Evolutionary conservation across 2,888 invertebrate species (phyloP), one percentile per base, ranked within the genome.

Genomic region (Drosophila conformis): DNA sequence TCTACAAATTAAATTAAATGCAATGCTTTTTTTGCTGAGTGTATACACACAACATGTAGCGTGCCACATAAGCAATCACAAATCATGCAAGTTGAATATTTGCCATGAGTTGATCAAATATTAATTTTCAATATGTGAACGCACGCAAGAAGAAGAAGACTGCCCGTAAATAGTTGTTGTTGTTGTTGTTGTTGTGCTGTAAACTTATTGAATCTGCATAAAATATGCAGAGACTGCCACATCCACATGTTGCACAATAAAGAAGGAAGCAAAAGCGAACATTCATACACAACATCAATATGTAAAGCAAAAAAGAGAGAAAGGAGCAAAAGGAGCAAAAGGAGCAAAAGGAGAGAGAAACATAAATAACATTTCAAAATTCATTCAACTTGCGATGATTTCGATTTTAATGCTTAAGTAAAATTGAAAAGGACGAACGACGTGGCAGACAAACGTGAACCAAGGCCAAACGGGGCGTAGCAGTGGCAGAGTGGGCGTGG

Each of bases 171-270:
- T 54, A 54, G 53, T 60, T 66, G 52, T 36, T 58, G 63, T 63
- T 64, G 35, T 38, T 67, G 46, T 60, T 76, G 38, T 66, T 76
- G 56, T 36, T 73, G 65, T 66, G 62, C 62, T 70, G 69, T 66
- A 79, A 81, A 78, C 64, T 73, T 78, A 82, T 82, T 70, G 73
- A 85, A 87, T 82, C 80, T 85, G 83, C 86, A 86, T 77, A 75
- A 77, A 78, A 80, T 80, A 74, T 80, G 58, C 74, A 75, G 21
- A 69, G 57, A 69, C 62, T 46, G 40, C 66, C 69, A 42, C 58
- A 49, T 29, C 15, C 21, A 54, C 77, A 64, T 75, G 78, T 68
- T 71, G 74, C 78, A 70, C 77, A 71, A 71, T 63, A n/a, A 58
- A 61, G 60, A 21, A 18, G 36, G 27, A 27, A 38, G 36, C 25